A percentile compares a stretch with the other conserved stretches of the same genome.
Conservation (phyloP, 2,888 invertebrate species). For the Erebia ligea region DNA sequence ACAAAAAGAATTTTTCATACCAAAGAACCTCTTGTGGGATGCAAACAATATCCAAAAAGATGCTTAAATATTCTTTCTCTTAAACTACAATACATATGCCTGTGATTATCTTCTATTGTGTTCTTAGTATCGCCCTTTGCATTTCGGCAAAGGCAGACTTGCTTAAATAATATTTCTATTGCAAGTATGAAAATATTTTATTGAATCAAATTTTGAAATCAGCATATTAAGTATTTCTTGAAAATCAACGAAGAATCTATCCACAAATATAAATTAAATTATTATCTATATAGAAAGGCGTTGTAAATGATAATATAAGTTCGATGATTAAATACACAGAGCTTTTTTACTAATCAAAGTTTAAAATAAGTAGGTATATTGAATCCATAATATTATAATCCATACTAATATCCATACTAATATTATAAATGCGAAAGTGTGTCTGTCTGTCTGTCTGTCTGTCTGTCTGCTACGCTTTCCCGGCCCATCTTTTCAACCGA, state of each 20-base stretch:
- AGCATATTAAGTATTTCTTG: too few relatives aligned
- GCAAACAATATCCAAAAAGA: conserved; percentile 40
- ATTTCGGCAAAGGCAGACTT: conserved; percentile 27
- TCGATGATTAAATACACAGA: too few relatives aligned
- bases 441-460: not conserved
- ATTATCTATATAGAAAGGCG: too few relatives aligned
- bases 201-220: not conserved
- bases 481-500: too few relatives aligned
- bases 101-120: conserved; percentile 39
- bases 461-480: too few relatives aligned
- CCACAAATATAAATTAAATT: too few relatives aligned
- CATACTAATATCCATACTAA: too few relatives aligned
- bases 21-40: conserved; percentile 40
- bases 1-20: conserved; percentile 34
- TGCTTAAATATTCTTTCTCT: conserved; percentile 40
- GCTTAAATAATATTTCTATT: conserved; percentile 10
- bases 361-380: too few relatives aligned
- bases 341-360: too few relatives aligned
- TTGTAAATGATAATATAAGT: too few relatives aligned
- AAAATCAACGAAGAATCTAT: too few relatives aligned
- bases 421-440: not conserved
- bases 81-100: conserved; percentile 35
- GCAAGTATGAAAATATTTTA: not conserved
- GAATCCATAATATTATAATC: not conserved
- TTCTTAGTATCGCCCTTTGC: conserved; percentile 33